Base-by-base conservation (phyloP, 2,888 invertebrate genomes). In the Tridacna gigas region DNA sequence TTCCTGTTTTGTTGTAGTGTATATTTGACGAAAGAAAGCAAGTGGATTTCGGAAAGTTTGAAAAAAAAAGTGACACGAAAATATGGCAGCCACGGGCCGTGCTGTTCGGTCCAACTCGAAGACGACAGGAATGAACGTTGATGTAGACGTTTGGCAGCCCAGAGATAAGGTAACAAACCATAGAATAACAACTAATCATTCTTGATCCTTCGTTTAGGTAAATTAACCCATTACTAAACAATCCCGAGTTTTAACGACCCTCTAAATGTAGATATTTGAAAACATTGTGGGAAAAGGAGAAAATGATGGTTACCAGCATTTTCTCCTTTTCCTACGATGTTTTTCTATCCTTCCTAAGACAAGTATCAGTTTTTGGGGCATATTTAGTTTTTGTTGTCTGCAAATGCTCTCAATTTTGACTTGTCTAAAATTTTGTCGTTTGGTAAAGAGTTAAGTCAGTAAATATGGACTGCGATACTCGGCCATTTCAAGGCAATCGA, bases 81-180 rank as follows among this genome's bases (percentile, higher is more conserved):
- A 13, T 37, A 91, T 91, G 91, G 91, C 91, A 15, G 92, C 91
- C 5, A 90, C 92, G 2, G 91, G 92, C 12, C 87, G 92, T 69
- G 91, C 92, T 12, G 83, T 91, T 28, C 82, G 92, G 66, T 92
- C 91, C 18, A 92, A 92, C 80, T 92, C 92, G 12, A 92, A 92
- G 76, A 88, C 88, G 7, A 91, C 92, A 12, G 91, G 91, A 28
- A 92, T 92, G 91, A 91, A 91, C 75, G 88, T 88, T 7, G 91
- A 91, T 65, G 87, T 66, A 0, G 90, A 90, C 15, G 86, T 88
- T 22, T 71, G 71, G 71, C 71, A 71, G 71, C 71, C 71, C 12
- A 7, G 71, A 51, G 71, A 71, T 25, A 71, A 71, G 71, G 71
- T 71, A 71, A 25, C 7, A 28, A 65, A 56, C 56, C 4, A 20